These are phyloP conservation scores for Brachyptera putata DNA, from an alignment of 2,888 invertebrate genomes.

Conservation along the genomic window DNA sequence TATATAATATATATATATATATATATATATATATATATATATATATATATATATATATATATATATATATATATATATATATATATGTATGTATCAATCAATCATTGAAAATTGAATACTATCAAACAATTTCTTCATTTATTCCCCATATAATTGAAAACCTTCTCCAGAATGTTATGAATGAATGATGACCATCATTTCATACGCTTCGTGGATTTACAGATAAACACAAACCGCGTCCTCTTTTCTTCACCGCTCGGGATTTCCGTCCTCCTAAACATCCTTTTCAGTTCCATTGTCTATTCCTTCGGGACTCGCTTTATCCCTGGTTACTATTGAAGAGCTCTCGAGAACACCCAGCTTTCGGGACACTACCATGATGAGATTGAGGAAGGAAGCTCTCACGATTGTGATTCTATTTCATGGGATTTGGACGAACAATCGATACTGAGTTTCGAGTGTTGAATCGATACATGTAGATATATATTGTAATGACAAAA, in stretches of 20 bases:
- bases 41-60: not conserved
- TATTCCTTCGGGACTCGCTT: not conserved
- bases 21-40: not conserved
- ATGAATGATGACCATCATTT: too few species aligned
- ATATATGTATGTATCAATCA: too few species aligned
- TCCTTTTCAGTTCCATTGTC: not conserved
- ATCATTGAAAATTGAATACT: too few species aligned
- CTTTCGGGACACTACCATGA: not conserved
- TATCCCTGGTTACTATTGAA: not conserved
- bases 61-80: too few species aligned
- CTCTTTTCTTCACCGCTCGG: too few species aligned
- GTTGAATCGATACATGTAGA: conserved; percentile 2
- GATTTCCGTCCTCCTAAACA: too few species aligned
- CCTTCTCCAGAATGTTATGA: too few species aligned
- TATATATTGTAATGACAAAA: not conserved
- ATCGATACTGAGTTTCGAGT: conserved; percentile 6
- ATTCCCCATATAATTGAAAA: too few species aligned
- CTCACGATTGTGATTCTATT: conserved; percentile 3
- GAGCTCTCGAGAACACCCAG: not conserved
- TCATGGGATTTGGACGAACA: not conserved
- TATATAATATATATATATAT: not conserved
- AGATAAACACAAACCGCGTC: too few species aligned
- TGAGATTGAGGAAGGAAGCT: too few species aligned
- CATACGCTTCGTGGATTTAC: too few species aligned
- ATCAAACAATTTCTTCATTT: too few species aligned